Base-by-base conservation (phyloP, 2,888 invertebrate genomes). In the Philonicus albiceps region DNA sequence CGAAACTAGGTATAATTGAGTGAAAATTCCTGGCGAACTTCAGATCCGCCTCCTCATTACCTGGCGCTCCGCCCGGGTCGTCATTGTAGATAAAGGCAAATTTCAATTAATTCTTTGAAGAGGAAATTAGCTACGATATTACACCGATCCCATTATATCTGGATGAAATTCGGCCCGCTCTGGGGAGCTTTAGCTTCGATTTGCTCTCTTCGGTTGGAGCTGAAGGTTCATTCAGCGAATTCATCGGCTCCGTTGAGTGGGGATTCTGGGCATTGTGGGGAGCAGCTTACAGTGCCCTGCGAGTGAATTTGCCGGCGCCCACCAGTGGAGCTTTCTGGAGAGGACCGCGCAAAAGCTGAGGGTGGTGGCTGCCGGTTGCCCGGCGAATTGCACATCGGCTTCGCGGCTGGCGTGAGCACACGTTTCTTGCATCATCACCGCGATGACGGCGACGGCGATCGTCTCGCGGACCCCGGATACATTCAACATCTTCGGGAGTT, bases 361-460 rank as follows among this genome's bases (percentile, higher is more conserved):
- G 34, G 31, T 13, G 31, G 74, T 16, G 31, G 31, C n/a, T 19
- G 34, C 19, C 34, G 16, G 31, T 4, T 27, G 73, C 30, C 34
- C n/a, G 31, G 74, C 31, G 37, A 31, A 74, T 74, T 74, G 74
- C 74, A 31, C 31, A 31, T 22, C 31, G 37, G 27, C 31, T 4
- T 1, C 13, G 49, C 27, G 80, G 49, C 49, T 7, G 49, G 7
- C 43, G 49, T n/a, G 49, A 80, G 80, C 80, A 53, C 80, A 53
- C 22, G 53, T 80, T 80, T 53, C 80, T 53, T 80, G 80, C 80
- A 80, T 80, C 80, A 78, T 27, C 7, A 11, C 27, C 43, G 76
- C 74, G 74, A 8, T 11, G n/a, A n/a, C n/a, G n/a, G 43, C 49
- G 7, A 8, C 22, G 22, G 64, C 19, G 19, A 55, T 64, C 64